Evolutionary conservation across 2,113 vertebrate species (phyloP).

Genomic region (Ifrita kowaldi): DNA sequence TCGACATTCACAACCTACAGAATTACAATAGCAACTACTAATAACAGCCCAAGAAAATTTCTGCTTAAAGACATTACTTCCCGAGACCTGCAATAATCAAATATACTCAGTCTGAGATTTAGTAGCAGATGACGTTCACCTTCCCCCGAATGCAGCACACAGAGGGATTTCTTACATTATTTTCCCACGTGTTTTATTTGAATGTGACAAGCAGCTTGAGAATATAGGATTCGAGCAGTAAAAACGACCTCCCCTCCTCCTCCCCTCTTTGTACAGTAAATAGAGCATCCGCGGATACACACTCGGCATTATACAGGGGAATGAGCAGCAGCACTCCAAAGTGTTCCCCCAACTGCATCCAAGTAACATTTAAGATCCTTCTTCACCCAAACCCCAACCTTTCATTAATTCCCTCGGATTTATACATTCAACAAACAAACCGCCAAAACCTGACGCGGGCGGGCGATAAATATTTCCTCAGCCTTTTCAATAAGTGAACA

Average conservation of each 20-base stretch:
- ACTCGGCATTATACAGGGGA: background rate
- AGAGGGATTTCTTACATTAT: background rate
- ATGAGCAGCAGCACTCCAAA: background rate
- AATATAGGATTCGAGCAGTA: background rate
- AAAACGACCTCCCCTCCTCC: slow-evolving; percentile 6
- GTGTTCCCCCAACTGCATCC: slow-evolving; percentile 18
- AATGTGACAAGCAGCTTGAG: slow-evolving; percentile 8
- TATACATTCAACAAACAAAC: slow-evolving; percentile 38
- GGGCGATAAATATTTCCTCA: slow-evolving; percentile 38
- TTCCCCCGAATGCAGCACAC: background rate
- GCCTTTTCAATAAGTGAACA: slow-evolving; percentile 54
- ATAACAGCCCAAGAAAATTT: slow-evolving; percentile 11
- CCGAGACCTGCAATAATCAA: background rate
- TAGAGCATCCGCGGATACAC: background rate
- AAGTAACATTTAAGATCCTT: background rate
- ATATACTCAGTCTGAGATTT: background rate
- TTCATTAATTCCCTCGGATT: slow-evolving; percentile 39
- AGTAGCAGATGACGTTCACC: background rate
- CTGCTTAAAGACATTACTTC: background rate
- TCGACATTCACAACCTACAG: background rate
- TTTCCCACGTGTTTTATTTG: slow-evolving; percentile 35
- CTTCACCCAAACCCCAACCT: background rate
- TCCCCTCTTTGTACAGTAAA: slow-evolving; percentile 21
- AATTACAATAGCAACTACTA: slow-evolving; percentile 26
- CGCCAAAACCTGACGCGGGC: slow-evolving; percentile 11